phyloP scores from a whole-genome alignment of 2,888 invertebrate genomes.

The Dascillus cervinus region DNA sequence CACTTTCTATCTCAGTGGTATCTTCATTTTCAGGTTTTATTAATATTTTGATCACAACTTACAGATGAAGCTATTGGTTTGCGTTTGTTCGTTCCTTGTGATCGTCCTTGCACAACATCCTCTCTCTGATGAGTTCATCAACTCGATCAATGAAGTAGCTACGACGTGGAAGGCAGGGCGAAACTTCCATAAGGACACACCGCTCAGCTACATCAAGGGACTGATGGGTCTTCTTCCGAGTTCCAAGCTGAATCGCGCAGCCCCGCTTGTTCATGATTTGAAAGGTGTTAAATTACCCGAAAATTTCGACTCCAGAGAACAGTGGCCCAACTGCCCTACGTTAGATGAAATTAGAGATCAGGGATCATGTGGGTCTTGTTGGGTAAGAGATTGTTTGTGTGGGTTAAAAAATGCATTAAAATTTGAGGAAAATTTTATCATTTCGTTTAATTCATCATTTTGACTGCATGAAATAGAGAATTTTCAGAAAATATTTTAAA shows the following conservation, averaged over 20 bases:
- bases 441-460: too few species aligned
- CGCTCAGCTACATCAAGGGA: slow-evolving; percentile 52
- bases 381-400: too few species aligned
- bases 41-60: too few species aligned
- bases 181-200: slow-evolving; percentile 58
- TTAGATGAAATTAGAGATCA: slow-evolving; percentile 74
- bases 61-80: too few species aligned
- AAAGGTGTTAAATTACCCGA: slow-evolving; percentile 53
- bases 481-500: too few species aligned
- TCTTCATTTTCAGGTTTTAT: too few species aligned
- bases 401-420: not conserved
- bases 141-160: slow-evolving; percentile 58
- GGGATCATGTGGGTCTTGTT: slow-evolving; percentile 84
- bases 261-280: slow-evolving; percentile 27
- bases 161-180: slow-evolving; percentile 71
- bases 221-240: slow-evolving; percentile 63
- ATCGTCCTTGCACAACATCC: too few species aligned
- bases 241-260: slow-evolving; percentile 40
- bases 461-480: too few species aligned
- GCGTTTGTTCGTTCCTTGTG: too few species aligned
- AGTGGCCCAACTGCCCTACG: slow-evolving; percentile 78
- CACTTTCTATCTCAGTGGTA: too few species aligned
- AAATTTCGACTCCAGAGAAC: slow-evolving; percentile 67
- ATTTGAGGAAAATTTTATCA: too few species aligned
- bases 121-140: slow-evolving; percentile 66